These are phyloP conservation scores for Picathartes gymnocephalus DNA, from an alignment of 2,113 vertebrate species.

Conservation along the genomic window DNA sequence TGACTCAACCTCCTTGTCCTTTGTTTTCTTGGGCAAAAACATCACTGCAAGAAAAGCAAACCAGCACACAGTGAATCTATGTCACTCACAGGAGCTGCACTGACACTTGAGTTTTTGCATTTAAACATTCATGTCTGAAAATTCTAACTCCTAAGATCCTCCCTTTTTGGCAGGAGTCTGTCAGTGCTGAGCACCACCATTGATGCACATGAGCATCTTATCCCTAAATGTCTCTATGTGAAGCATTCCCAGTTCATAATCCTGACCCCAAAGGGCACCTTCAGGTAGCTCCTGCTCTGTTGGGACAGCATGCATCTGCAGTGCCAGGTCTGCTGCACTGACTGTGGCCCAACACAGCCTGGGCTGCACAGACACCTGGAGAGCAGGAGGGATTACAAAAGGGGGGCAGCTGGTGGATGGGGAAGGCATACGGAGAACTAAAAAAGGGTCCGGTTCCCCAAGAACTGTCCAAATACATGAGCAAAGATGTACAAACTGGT, in stretches of 20 bases:
- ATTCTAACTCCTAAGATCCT: not conserved
- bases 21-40: slow-evolving; percentile 97
- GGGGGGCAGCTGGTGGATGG: not conserved
- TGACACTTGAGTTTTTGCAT: not conserved
- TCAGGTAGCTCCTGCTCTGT: not conserved
- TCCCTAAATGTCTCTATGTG: not conserved
- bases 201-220: too few relatives aligned
- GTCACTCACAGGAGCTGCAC: not conserved
- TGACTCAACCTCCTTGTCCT: slow-evolving; percentile 92
- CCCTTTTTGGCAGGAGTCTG: not conserved
- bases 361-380: not conserved
- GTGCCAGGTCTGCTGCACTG: not conserved
- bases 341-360: too few relatives aligned
- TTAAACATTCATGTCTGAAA: not conserved
- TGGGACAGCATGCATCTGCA: not conserved
- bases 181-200: not conserved
- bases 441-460: not conserved
- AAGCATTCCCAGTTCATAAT: not conserved
- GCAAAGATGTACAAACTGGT: not conserved
- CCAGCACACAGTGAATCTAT: not conserved
- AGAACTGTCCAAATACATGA: not conserved
- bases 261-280: not conserved
- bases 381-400: not conserved
- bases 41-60: slow-evolving; percentile 80
- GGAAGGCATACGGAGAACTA: not conserved